A percentile compares a stretch with the other conserved stretches of the same genome.
Evolutionary conservation across 1,140 invertebrate genomes (phyloP).

Genomic region (Eciton burchellii): DNA sequence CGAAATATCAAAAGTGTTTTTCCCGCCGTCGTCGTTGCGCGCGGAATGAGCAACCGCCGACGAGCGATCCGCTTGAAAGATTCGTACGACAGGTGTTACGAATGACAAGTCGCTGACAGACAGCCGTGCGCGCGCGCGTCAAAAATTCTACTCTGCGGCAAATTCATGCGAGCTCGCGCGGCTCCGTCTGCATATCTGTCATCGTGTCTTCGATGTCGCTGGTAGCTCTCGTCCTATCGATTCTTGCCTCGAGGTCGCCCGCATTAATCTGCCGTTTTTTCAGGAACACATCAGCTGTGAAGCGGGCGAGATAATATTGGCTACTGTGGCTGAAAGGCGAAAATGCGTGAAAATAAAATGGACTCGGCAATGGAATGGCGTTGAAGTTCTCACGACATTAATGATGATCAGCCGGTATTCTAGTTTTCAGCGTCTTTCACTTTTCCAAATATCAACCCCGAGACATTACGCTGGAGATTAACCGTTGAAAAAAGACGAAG

Average conservation of each 20-base stretch:
- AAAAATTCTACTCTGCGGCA: conserved; percentile 65
- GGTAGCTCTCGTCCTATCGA: conserved; percentile 15
- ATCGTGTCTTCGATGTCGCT: not conserved
- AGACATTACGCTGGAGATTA: not conserved
- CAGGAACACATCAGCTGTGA: not conserved
- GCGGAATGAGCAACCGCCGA: conserved; percentile 34
- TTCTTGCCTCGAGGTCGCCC: not conserved
- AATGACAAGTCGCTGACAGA: conserved; percentile 63
- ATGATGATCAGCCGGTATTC: too few species aligned
- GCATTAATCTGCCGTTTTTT: not conserved
- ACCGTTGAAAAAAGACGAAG: conserved; percentile 20
- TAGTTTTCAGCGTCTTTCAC: not conserved
- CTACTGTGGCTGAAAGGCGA: too few species aligned
- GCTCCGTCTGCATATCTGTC: not conserved
- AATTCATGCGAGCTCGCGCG: conserved; percentile 42
- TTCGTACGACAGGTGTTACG: conserved; percentile 59
- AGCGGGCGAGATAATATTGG: not conserved
- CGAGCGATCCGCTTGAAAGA: conserved; percentile 58
- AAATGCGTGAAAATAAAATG: too few species aligned
- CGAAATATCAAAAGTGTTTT: conserved; percentile 48
- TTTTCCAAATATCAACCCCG: conserved; percentile 4
- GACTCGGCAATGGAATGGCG: too few species aligned
- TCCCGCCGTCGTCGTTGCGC: conserved; percentile 50
- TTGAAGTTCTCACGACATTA: too few species aligned
- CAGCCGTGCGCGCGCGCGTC: conserved; percentile 62